phyloP scores from a whole-genome alignment of 2,113 vertebrate species.

The Chlorodrepanis virens region DNA sequence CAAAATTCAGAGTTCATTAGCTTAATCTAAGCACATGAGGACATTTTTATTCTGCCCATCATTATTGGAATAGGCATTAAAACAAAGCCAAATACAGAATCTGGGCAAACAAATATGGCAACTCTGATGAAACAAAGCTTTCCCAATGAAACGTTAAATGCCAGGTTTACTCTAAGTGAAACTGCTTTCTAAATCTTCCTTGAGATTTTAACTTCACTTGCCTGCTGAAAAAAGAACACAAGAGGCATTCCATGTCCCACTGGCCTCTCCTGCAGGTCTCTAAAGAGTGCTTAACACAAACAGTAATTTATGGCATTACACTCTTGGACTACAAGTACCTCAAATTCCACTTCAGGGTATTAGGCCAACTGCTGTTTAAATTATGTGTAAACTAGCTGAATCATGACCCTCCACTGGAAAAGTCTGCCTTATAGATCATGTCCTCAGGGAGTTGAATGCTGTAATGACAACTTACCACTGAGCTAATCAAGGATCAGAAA shows the following conservation, averaged over 20 bases:
- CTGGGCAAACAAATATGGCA: background rate
- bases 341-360: slow-evolving; percentile 27
- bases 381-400: slow-evolving; percentile 1
- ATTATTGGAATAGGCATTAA: background rate
- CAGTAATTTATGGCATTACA: background rate
- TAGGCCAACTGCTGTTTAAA: slow-evolving; percentile 40
- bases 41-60: background rate
- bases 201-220: background rate
- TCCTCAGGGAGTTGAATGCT: background rate
- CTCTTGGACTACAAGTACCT: background rate
- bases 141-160: background rate
- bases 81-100: background rate
- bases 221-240: background rate
- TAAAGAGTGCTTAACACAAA: slow-evolving; percentile 6
- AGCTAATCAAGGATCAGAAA: slow-evolving; percentile 37
- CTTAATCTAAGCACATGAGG: background rate
- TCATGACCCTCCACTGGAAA: background rate
- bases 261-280: background rate
- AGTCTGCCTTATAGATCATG: background rate
- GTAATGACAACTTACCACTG: slow-evolving; percentile 16
- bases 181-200: background rate
- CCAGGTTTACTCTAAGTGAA: background rate
- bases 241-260: background rate
- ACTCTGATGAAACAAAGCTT: background rate
- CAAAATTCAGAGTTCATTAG: background rate